Evolutionary conservation across 2,888 invertebrate genomes (phyloP), one percentile per base, ranked within the genome.

Genomic region (Osedax fenrisi): DNA sequence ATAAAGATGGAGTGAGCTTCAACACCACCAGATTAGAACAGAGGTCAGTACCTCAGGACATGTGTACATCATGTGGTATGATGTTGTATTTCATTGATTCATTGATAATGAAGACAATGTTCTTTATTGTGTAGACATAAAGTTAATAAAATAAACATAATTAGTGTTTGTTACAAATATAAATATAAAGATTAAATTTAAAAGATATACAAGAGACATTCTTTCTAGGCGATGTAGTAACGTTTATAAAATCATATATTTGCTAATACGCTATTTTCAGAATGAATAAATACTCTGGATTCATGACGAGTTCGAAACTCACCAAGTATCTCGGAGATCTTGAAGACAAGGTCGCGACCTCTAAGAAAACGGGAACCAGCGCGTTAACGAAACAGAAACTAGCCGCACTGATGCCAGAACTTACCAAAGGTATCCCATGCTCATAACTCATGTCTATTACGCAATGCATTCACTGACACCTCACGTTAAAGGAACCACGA

Each of bases 271-370:
- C n/a, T n/a, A n/a, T n/a, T n/a, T n/a, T n/a, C 68, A 76, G 76
- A 26, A 23, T 82, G 69, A 73, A 78, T 73, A 80, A 81, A 76
- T 82, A 82, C 77, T 79, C 78, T 24, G 77, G 78, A 75, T 82
- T 81, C 77, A 78, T 80, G 0, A 78, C 79, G 74, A 80, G 80
- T 5, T 79, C 79, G 76, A 80, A 82, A 71, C 79, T 83, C 61
- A 80, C 81, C 26, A 75, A 76, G 2, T 80, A 81, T 79, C 78
- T 83, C 61, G 82, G 83, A 27, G 78, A 79, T 74, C 77, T 81
- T 74, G 82, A 82, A 73, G 80, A 80, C 64, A 82, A 82, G 76
- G 78, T 82, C 22, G 78, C 78, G 13, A 80, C 80, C 75, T 80
- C 82, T 22, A 79, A 78, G 62, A 77, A 76, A 10, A 81, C 80